Evolutionary conservation across 2,113 vertebrate species (phyloP), one percentile per base, ranked within the genome.

Genomic region (Nibea albiflora): DNA sequence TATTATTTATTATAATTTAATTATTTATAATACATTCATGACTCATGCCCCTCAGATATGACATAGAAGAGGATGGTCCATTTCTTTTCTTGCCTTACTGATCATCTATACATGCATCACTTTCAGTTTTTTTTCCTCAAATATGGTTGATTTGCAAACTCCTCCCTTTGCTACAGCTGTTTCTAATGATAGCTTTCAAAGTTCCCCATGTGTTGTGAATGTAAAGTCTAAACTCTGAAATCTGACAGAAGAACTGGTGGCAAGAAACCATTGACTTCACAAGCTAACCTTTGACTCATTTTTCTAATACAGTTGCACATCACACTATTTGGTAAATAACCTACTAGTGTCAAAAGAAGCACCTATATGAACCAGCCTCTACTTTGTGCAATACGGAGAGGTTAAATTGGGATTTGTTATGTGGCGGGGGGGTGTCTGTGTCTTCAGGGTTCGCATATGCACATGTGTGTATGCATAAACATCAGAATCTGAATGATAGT

Each of bases 1-100:
- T 28, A 84, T 87, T 85, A 85, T 90, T 87, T 79, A 88, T 85
- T 60, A 67, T 68, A 19, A 50, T 78, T 89, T 16, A 69, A 88
- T 87, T 77, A 87, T 90, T 88, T 65, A 87, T 81, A 26, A 24
- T 57, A 65, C 77, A 81, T 88, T 88, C 77, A 77, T 22, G 64
- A 74, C 19, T 86, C 28, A 46, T 83, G 53, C 49, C 47, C 5
- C 53, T 72, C 65, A 73, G 67, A 79, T 78, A 35, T 81, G 71
- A 82, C 11, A 24, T 61, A 68, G 10, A 4, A 39, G 22, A 26
- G 28, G 31, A 72, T 17, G 46, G 52, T 47, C 22, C 8, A 17
- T 85, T 64, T 81, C 53, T 66, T 11, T 61, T 77, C 42, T 82
- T 70, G 35, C 60, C 26, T 61, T n/a, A 67, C 10, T 64, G 4